These are phyloP conservation scores for Cromileptes altivelis DNA, from an alignment of 2,113 vertebrate genomes.

Conservation along the genomic window DNA sequence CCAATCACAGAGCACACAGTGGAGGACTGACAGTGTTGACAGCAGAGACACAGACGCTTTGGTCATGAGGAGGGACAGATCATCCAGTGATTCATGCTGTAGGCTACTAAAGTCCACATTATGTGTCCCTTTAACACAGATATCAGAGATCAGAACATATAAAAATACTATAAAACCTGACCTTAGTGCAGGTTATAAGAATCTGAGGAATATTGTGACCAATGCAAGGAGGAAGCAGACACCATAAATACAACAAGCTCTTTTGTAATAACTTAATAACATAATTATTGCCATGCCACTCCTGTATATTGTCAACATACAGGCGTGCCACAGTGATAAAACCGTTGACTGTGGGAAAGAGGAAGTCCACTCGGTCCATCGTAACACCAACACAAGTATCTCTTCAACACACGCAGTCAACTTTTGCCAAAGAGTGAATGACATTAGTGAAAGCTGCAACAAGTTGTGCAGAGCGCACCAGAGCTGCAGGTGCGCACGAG, in stretches of 20 bases:
- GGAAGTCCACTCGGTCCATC: constrained; percentile 56
- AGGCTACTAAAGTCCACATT: no score
- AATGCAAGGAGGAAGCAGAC: not conserved
- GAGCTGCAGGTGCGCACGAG: constrained; percentile 22
- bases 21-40: constrained; percentile 32
- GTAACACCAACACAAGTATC: constrained; percentile 10
- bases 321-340: not conserved
- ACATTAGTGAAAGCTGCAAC: not conserved
- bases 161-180: not conserved
- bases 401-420: not conserved
- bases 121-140: not conserved
- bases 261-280: not conserved
- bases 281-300: not conserved
- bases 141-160: not conserved
- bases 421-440: constrained; percentile 18
- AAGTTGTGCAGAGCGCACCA: not conserved
- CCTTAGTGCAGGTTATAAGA: not conserved
- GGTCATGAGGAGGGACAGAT: constrained; percentile 6
- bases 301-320: not conserved
- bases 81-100: not conserved
- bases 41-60: not conserved
- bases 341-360: constrained; percentile 24
- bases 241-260: not conserved
- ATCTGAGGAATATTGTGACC: no score
- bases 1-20: constrained; percentile 43